Conservation (phyloP, 2,113 vertebrate species). For the Xiphophorus hellerii region DNA sequence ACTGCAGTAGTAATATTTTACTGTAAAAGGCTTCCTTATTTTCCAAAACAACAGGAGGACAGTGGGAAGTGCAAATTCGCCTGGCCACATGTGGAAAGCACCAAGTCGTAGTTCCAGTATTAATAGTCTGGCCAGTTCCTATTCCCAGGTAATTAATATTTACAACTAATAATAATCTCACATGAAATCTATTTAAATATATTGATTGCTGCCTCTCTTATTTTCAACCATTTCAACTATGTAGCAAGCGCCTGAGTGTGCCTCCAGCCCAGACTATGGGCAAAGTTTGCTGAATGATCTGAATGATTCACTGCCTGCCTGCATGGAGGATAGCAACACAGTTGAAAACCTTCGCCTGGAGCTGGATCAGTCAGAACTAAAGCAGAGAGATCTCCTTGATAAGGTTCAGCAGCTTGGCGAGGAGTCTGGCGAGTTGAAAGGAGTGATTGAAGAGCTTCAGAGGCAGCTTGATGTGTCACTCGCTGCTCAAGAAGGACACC, state of each 20-base stretch:
- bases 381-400: constrained; percentile 82
- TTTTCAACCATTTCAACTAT: constrained; percentile 12
- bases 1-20: background rate
- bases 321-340: constrained; percentile 73
- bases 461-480: constrained; percentile 84
- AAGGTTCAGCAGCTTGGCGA: constrained; percentile 84
- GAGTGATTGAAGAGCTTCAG: constrained; percentile 81
- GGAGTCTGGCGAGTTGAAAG: constrained; percentile 86
- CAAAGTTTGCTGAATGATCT: constrained; percentile 83
- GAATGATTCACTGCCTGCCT: constrained; percentile 67
- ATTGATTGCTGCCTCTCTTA: constrained; percentile 1
- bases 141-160: constrained; percentile 84
- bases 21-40: background rate
- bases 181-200: background rate
- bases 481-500: constrained; percentile 76
- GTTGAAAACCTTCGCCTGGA: constrained; percentile 90
- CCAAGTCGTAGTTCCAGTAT: constrained; percentile 96
- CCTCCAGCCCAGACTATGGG: constrained; percentile 85
- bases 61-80: constrained; percentile 82
- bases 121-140: constrained; percentile 92
- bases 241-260: constrained; percentile 85
- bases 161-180: background rate
- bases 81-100: constrained; percentile 89
- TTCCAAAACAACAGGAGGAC: constrained; percentile 83
- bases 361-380: constrained; percentile 91